Conservation (phyloP, 1,140 invertebrate species). For the Sogatella furcifera region DNA sequence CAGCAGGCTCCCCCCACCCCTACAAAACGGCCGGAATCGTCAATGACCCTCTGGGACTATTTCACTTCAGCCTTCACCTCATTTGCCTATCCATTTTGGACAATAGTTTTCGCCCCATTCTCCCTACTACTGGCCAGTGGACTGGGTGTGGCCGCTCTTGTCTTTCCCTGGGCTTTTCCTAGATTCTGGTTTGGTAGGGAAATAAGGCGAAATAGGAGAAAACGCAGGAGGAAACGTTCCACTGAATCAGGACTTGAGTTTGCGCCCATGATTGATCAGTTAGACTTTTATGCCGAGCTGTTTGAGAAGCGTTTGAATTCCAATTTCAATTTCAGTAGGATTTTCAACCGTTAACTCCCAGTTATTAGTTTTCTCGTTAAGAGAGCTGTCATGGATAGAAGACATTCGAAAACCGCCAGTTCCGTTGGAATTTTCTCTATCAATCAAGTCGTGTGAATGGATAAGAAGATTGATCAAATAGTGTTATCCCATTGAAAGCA, state of each 20-base stretch:
- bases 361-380: too few relatives aligned
- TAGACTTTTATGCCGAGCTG: constrained; percentile 4
- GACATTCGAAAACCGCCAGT: too few relatives aligned
- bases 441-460: too few relatives aligned
- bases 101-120: constrained; percentile 28
- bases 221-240: background rate
- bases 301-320: constrained; percentile 14
- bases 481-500: too few relatives aligned
- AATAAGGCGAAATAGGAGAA: background rate
- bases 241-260: background rate
- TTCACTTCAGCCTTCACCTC: constrained; percentile 18
- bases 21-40: constrained; percentile 5
- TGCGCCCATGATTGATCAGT: background rate
- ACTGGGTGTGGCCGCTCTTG: constrained; percentile 23
- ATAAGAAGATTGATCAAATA: too few relatives aligned
- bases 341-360: background rate
- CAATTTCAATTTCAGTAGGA: background rate
- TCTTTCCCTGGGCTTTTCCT: constrained; percentile 26
- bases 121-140: constrained; percentile 26
- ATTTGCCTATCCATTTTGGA: constrained; percentile 26
- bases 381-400: too few relatives aligned
- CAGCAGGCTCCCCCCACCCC: background rate
- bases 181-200: constrained; percentile 21
- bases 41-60: constrained; percentile 19
- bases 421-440: too few relatives aligned